Evolutionary conservation across 2,797 vertebrate species (phyloP).

Genomic region (Furcifer pardalis): DNA sequence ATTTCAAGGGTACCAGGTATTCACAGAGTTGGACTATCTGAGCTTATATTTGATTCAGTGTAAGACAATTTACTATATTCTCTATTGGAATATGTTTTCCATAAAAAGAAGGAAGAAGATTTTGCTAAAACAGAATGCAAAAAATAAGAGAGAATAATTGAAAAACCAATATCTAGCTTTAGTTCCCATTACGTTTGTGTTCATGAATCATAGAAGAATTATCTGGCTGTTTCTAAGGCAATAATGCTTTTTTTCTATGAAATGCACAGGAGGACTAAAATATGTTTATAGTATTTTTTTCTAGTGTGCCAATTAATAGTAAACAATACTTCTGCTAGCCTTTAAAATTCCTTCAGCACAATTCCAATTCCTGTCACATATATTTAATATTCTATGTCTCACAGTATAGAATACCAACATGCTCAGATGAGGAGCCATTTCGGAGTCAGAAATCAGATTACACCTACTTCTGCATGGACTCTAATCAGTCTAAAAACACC

Average conservation of each 20-base stretch:
- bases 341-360: background rate
- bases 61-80: background rate
- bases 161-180: background rate
- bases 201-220: background rate
- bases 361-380: conserved; percentile 10
- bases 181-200: background rate
- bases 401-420: background rate
- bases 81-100: background rate
- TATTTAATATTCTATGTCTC: background rate
- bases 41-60: background rate
- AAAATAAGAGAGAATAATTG: background rate
- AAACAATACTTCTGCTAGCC: background rate
- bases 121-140: background rate
- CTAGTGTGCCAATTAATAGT: background rate
- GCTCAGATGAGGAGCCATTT: background rate
- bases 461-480: conserved; percentile 8
- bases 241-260: background rate
- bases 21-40: too few relatives aligned
- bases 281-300: background rate
- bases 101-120: background rate
- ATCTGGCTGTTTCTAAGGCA: background rate
- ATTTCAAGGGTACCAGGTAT: too few relatives aligned
- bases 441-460: conserved; percentile 16
- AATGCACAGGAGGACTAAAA: background rate
- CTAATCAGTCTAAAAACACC: conserved; percentile 16